Evolutionary conservation across 2,797 vertebrate species (phyloP).

Genomic region (Sebastes alutus): DNA sequence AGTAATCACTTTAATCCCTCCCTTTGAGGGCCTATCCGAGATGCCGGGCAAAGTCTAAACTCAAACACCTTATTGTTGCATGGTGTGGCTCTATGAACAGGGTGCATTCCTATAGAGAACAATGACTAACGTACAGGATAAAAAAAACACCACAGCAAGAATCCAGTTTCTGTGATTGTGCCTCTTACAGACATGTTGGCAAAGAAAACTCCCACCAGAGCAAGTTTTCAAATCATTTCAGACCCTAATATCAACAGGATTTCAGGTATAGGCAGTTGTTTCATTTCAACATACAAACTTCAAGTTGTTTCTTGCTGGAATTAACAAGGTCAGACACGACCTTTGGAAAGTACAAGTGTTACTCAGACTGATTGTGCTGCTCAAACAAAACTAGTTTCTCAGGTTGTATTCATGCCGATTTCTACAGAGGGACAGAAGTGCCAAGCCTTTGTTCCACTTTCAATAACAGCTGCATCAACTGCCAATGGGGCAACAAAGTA

Average conservation of each 20-base stretch:
- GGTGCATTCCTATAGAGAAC: not conserved
- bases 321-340: not conserved
- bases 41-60: slow-evolving; percentile 36
- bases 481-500: not conserved
- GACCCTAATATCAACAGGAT: not conserved
- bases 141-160: not conserved
- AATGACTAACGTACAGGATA: not conserved
- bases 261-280: not conserved
- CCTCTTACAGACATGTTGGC: not conserved
- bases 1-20: slow-evolving; percentile 15
- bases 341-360: slow-evolving; percentile 13
- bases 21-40: not conserved
- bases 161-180: not conserved
- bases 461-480: not conserved
- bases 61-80: slow-evolving; percentile 13
- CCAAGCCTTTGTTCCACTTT: slow-evolving; percentile 44
- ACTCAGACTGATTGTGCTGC: not conserved
- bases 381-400: slow-evolving; percentile 72
- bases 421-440: not conserved
- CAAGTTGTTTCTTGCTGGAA: not conserved
- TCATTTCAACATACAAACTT: not conserved
- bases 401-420: slow-evolving; percentile 47
- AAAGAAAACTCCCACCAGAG: not conserved
- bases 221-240: not conserved
- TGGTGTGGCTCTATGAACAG: not conserved